Evolutionary conservation across 2,113 vertebrate genomes (phyloP).

Genomic region (Nanorana parkeri): DNA sequence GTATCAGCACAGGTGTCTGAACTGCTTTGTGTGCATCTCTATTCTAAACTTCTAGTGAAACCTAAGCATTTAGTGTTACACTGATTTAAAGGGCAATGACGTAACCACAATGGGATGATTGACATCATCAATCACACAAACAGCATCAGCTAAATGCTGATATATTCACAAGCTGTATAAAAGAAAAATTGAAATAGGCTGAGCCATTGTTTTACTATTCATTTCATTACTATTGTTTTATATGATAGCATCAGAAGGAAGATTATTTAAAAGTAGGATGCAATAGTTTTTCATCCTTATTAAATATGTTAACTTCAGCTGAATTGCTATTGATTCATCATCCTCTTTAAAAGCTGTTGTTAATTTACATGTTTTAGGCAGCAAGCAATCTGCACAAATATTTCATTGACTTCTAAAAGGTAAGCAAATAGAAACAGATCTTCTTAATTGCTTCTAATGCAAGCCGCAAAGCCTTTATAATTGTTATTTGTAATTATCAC

Average conservation of each 20-base stretch:
- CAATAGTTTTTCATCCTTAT: conserved; percentile 15
- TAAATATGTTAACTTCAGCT: conserved; percentile 42
- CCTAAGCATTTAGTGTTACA: no score
- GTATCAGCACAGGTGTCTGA: no score
- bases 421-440: conserved; percentile 52
- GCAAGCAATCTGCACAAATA: conserved; percentile 54
- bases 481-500: conserved; percentile 55
- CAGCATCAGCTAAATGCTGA: background rate
- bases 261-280: background rate
- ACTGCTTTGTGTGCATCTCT: no score
- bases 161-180: background rate
- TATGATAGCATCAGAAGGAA: background rate
- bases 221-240: background rate
- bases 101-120: background rate
- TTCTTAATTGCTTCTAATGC: conserved; percentile 41
- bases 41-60: no score
- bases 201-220: background rate
- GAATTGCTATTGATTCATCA: conserved; percentile 45
- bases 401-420: conserved; percentile 49
- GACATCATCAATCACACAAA: background rate
- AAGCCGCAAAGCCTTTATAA: conserved; percentile 25
- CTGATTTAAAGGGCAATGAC: no score
- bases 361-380: conserved; percentile 42
- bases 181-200: background rate
- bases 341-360: conserved; percentile 44